These are phyloP conservation scores for Dascillus cervinus DNA, from an alignment of 2,888 invertebrate genomes.

Conservation along the genomic window DNA sequence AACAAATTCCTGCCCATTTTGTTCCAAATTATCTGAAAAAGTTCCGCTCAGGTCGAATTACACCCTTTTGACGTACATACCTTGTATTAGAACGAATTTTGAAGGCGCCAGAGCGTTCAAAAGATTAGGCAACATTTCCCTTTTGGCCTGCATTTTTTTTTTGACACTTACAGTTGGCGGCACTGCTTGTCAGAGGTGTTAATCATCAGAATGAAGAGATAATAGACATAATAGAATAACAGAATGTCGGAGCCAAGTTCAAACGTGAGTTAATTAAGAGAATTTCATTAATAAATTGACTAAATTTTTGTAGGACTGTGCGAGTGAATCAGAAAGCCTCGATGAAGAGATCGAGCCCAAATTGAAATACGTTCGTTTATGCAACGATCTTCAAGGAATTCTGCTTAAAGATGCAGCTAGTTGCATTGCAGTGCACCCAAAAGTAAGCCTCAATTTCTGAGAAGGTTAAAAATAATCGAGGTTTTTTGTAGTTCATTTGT, in stretches of 20 bases:
- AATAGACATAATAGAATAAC: too few relatives aligned
- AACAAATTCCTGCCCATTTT: too few relatives aligned
- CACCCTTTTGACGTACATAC: too few relatives aligned
- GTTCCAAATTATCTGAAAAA: too few relatives aligned
- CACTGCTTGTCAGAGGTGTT: too few relatives aligned
- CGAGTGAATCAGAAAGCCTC: constrained; percentile 35
- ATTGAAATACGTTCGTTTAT: constrained; percentile 83
- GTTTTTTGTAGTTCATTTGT: constrained; percentile 66
- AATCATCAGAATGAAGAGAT: too few relatives aligned
- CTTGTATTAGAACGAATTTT: too few relatives aligned
- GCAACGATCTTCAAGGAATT: constrained; percentile 79
- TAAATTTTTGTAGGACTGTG: constrained; percentile 24
- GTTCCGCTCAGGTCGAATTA: too few relatives aligned
- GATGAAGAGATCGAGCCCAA: constrained; percentile 74
- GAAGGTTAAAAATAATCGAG: background rate
- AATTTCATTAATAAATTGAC: constrained; percentile 1
- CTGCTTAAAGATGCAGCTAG: constrained; percentile 81
- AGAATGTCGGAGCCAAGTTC: constrained; percentile 27
- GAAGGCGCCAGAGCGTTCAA: too few relatives aligned
- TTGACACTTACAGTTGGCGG: too few relatives aligned
- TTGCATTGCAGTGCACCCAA: constrained; percentile 88
- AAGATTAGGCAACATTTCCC: too few relatives aligned
- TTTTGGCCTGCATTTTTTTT: too few relatives aligned
- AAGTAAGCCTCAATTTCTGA: constrained; percentile 47
- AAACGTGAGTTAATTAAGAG: constrained; percentile 20